phyloP scores from a whole-genome alignment of 2,888 invertebrate species.

The Cerceris ruficornis region DNA sequence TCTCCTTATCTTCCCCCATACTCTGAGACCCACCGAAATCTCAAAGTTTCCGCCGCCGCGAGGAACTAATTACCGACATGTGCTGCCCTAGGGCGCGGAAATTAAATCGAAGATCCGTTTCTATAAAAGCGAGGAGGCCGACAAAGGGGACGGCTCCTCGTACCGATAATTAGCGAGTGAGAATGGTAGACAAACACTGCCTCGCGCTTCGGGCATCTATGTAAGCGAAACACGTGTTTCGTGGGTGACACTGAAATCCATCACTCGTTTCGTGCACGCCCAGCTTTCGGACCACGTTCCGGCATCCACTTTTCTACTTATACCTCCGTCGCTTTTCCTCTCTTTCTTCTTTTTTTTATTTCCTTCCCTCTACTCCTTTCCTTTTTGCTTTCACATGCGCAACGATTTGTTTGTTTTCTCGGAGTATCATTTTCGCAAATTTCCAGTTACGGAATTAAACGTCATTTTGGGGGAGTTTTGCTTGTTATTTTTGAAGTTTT shows the following conservation, averaged over 20 bases:
- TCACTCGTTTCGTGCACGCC: slow-evolving; percentile 71
- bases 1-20: not conserved
- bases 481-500: not conserved
- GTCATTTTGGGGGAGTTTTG: slow-evolving; percentile 1
- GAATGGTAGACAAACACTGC: slow-evolving; percentile 76
- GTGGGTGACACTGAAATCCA: slow-evolving; percentile 79
- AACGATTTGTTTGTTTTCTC: slow-evolving; percentile 45
- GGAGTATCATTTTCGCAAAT: slow-evolving; percentile 52
- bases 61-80: slow-evolving; percentile 56
- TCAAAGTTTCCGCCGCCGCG: slow-evolving; percentile 20
- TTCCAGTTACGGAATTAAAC: slow-evolving; percentile 48
- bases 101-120: slow-evolving; percentile 64
- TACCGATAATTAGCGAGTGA: slow-evolving; percentile 77
- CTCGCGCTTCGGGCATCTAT: slow-evolving; percentile 64
- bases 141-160: slow-evolving; percentile 62
- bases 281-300: slow-evolving; percentile 49
- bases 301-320: slow-evolving; percentile 53
- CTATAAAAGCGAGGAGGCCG: slow-evolving; percentile 59
- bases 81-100: slow-evolving; percentile 48
- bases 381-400: not conserved
- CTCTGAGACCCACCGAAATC: not conserved
- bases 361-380: not conserved
- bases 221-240: slow-evolving; percentile 75
- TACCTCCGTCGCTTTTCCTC: slow-evolving; percentile 23
- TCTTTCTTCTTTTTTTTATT: slow-evolving; percentile 19